These are phyloP conservation scores for Petrocephalus zakoni DNA, from an alignment of 2,113 vertebrate species.

Conservation along the genomic window DNA sequence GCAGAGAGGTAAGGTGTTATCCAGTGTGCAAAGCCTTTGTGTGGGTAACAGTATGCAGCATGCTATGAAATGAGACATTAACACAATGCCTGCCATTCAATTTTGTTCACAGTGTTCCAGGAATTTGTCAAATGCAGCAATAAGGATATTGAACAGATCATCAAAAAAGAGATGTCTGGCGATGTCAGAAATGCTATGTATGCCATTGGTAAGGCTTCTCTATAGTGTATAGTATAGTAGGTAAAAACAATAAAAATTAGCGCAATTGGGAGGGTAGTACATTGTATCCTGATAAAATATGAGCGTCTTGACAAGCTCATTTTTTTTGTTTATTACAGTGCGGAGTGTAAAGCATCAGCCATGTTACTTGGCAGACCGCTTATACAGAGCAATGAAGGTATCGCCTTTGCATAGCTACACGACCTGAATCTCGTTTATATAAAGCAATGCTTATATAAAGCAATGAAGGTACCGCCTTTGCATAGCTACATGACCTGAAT, in stretches of 20 bases:
- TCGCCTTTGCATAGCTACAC: background rate
- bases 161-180: constrained; percentile 91
- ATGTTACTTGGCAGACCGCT: constrained; percentile 85
- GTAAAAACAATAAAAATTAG: background rate
- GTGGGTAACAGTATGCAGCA: background rate
- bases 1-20: constrained; percentile 69
- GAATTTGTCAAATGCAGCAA: constrained; percentile 88
- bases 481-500: background rate
- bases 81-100: background rate
- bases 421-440: too few species aligned
- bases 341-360: constrained; percentile 91
- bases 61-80: background rate
- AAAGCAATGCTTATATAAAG: constrained; percentile 74
- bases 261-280: background rate
- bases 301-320: background rate
- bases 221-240: background rate
- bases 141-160: constrained; percentile 87
- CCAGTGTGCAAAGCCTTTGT: background rate
- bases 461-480: constrained; percentile 82
- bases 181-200: constrained; percentile 78
- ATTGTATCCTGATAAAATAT: background rate
- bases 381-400: constrained; percentile 99
- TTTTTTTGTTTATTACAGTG: constrained; percentile 60
- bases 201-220: constrained; percentile 76
- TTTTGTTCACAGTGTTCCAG: constrained; percentile 77